phyloP scores from a whole-genome alignment of 2,888 invertebrate species.

The Chrysolina americana region DNA sequence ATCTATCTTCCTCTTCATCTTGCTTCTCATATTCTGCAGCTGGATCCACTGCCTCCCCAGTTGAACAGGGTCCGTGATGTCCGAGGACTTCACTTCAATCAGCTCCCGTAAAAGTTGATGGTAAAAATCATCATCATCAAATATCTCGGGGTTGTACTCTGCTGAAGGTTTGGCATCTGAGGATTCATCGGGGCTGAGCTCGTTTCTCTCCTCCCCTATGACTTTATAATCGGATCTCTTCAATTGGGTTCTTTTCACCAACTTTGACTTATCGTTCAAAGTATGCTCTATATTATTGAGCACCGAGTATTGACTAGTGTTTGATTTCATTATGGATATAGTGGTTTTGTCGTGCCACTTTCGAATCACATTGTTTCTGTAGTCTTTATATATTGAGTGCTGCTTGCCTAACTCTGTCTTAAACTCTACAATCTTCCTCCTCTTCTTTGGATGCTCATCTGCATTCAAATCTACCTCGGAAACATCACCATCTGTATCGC shows the following conservation, averaged over 20 bases:
- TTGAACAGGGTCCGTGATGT: slow-evolving; percentile 87
- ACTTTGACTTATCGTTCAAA: slow-evolving; percentile 81
- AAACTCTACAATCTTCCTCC: slow-evolving; percentile 75
- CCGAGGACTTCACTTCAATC: slow-evolving; percentile 91
- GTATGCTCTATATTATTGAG: slow-evolving; percentile 90
- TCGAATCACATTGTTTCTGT: slow-evolving; percentile 86
- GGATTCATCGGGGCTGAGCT: slow-evolving; percentile 50
- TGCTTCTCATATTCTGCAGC: slow-evolving; percentile 90
- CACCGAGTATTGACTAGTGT: slow-evolving; percentile 73
- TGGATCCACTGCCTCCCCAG: slow-evolving; percentile 93
- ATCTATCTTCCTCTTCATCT: slow-evolving; percentile 94
- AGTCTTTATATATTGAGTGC: slow-evolving; percentile 76
- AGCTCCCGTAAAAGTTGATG: slow-evolving; percentile 92
- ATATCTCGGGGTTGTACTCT: slow-evolving; percentile 86
- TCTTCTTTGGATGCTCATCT: slow-evolving; percentile 66
- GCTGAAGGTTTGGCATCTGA: slow-evolving; percentile 61
- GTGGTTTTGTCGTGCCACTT: slow-evolving; percentile 97
- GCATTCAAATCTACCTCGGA: slow-evolving; percentile 53
- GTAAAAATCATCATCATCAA: slow-evolving; percentile 98
- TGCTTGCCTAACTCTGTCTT: slow-evolving; percentile 73
- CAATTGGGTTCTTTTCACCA: slow-evolving; percentile 84
- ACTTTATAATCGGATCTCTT: slow-evolving; percentile 83
- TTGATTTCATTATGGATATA: slow-evolving; percentile 76
- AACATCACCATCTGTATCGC: slow-evolving; percentile 72
- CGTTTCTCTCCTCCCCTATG: slow-evolving; percentile 71